A percentile compares a stretch with the other conserved stretches of the same genome.
phyloP scores from a whole-genome alignment of 2,113 vertebrate genomes.

The Accipiter cooperii region DNA sequence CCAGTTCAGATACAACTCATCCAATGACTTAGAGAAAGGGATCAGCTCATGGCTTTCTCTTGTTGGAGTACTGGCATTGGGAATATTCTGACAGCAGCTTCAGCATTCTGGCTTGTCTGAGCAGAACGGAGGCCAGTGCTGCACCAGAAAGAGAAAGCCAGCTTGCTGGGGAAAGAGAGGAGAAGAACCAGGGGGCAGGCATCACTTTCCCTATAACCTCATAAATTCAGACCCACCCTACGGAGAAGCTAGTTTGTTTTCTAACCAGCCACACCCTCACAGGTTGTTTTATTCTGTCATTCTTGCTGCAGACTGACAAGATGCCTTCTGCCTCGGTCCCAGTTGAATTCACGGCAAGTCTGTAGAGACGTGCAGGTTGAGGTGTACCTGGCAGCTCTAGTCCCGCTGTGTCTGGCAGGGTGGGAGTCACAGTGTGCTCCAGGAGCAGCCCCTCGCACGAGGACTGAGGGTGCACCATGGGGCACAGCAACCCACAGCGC shows the following conservation, averaged over 20 bases:
- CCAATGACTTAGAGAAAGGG: neutral
- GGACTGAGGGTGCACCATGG: neutral
- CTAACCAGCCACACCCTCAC: neutral
- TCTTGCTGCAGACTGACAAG: neutral
- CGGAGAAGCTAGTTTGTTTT: neutral
- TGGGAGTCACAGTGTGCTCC: neutral
- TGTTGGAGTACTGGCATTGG: neutral
- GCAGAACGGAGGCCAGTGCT: neutral
- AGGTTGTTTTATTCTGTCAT: neutral
- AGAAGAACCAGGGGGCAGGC: neutral
- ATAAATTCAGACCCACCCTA: neutral
- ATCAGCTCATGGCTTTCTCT: neutral
- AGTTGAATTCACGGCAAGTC: neutral
- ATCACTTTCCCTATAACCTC: neutral
- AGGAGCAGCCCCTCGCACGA: neutral
- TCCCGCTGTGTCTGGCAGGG: neutral
- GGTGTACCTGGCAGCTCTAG: neutral
- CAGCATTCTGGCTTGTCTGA: neutral
- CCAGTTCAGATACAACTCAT: neutral
- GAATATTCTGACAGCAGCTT: neutral
- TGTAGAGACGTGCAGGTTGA: accelerated
- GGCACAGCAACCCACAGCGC: neutral
- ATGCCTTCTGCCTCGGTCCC: neutral
- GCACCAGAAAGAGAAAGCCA: neutral
- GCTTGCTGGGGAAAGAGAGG: neutral